Evolutionary conservation across 2,113 vertebrate species (phyloP), one percentile per base, ranked within the genome.

Genomic region (Oncorhynchus clarkii): DNA sequence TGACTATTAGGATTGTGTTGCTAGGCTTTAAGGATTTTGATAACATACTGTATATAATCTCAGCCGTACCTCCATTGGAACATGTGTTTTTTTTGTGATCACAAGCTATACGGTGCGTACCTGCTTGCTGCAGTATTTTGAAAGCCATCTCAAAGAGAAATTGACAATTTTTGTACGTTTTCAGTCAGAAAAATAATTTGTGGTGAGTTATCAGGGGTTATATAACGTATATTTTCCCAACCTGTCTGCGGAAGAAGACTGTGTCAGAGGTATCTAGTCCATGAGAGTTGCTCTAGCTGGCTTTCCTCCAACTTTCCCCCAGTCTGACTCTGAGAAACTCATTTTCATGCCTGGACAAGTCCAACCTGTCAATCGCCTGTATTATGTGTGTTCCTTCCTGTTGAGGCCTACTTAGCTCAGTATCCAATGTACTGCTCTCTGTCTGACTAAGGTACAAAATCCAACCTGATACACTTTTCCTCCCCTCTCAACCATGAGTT

Each of bases 261-360:
- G 59, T 60, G 20, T 22, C 59, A 22, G n/a, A 29, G 11, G 65
- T 67, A 9, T 67, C 3, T 29, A 13, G 11, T 29, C 3, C 22
- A 11, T 14, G 65, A 64, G 45, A 49, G 39, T 11, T 70, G 45
- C 34, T 24, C 68, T 49, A 68, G 29, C 67, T 68, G 39, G 16
- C 31, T 34, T 5, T 45, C 39, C 59, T 24, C n/a, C n/a, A 20
- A 45, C 45, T 48, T 18, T 70, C 39, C 20, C 12, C 34, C 18
- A 2, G 5, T n/a, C 39, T 9, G 39, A 24, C 11, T n/a, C 39
- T 24, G 5, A 49, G 68, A 49, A 22, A 49, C 68, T 26, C 3
- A 39, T 49, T 14, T 12, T 70, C 68, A 70, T 49, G 68, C 68
- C 68, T 49, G 68, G 45, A 70, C 68, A 51, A 70, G 68, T 39